Base-by-base conservation (phyloP, 2,888 invertebrate genomes). In the Hedya salicella region DNA sequence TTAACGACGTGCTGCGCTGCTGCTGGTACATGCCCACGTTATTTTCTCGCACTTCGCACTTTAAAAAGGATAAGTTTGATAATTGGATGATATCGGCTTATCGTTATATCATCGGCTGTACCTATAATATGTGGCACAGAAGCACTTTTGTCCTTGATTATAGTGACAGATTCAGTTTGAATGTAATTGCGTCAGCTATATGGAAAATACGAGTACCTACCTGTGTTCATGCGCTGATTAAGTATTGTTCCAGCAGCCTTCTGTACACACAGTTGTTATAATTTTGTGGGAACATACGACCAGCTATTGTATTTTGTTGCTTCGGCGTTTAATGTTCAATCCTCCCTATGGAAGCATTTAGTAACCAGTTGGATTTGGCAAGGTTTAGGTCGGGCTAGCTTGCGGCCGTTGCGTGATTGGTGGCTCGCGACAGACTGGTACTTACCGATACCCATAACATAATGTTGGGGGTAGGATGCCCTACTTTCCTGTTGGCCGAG, bases 401-500 rank as follows among this genome's bases (percentile, higher is more conserved):
- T 19, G 42, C 14, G n/a, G 40, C 40, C 21, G n/a, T 46, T 25
- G 16, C 36, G 32, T 39, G 39, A 21, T 40, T 48, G 54, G 62
- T 53, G 17, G 13, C 36, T 53, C 67, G 61, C 71, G 40, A 44
- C 54, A 40, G 54, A 68, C 71, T 71, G 59, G 9, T 14, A 16
- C 54, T 32, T 46, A 48, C 19, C 46, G 59, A 59, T 59, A 59
- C 13, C 11, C 17, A 30, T 36, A 44, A 30, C 30, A 53, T 32
- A 39, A 39, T 8, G 54, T 16, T 21, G 25, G 39, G 21, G 6
- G 39, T 44, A 42, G 49, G 48, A 49, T 36, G 63, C 42, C 63
- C 56, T 57, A 63, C 32, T 63, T 63, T 19, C 2, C 19, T 21
- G 67, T 69, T 69, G 57, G 50, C 66, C 70, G 70, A 72, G 74